Evolutionary conservation across 2,113 vertebrate species (phyloP).

Genomic region (Prunella himalayana): DNA sequence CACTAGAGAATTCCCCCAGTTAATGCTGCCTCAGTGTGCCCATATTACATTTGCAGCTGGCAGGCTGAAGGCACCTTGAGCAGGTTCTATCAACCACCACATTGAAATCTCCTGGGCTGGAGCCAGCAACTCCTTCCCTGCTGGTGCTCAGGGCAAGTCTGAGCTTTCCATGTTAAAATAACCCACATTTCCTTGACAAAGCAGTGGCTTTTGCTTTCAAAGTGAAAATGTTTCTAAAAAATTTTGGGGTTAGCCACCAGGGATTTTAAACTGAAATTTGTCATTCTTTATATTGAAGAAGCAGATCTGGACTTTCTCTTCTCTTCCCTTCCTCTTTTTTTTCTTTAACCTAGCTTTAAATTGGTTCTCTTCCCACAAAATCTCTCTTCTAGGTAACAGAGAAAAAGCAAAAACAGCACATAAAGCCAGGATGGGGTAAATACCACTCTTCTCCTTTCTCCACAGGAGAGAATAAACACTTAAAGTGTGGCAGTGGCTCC

Average conservation of each 20-base stretch:
- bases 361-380: background rate
- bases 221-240: background rate
- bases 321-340: background rate
- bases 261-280: slow-evolving; percentile 15
- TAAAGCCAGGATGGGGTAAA: background rate
- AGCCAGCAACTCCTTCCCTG: background rate
- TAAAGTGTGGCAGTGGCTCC: background rate
- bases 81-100: background rate
- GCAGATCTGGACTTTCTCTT: background rate
- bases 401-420: background rate
- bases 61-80: background rate
- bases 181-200: background rate
- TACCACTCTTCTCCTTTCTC: background rate
- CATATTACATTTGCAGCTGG: background rate
- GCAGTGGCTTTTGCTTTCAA: background rate
- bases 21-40: background rate
- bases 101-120: background rate
- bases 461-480: background rate
- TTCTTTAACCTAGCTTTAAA: background rate
- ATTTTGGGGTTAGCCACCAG: background rate
- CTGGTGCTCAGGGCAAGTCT: background rate
- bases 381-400: background rate
- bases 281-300: background rate
- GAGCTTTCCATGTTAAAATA: background rate
- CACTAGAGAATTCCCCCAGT: background rate